A percentile compares a stretch with the other conserved stretches of the same genome.
Conservation (phyloP, 2,797 vertebrate species). For the Ceryle rudis region DNA sequence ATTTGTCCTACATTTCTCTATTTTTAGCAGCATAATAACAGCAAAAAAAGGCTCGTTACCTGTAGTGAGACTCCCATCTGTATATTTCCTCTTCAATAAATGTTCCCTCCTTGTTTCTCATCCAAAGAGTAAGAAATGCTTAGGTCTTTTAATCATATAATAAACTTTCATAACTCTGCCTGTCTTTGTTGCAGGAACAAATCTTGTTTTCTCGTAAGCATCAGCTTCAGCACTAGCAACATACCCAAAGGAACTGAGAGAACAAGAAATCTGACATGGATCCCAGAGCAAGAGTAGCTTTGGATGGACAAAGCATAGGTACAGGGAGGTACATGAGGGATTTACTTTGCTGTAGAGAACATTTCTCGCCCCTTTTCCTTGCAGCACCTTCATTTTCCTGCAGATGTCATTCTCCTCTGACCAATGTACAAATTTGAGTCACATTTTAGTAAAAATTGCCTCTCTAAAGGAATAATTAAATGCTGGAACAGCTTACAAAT, state of each 20-base stretch:
- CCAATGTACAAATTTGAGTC: background rate
- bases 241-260: background rate
- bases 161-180: background rate
- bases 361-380: background rate
- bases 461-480: background rate
- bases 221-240: background rate
- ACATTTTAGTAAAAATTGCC: background rate
- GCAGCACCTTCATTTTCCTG: background rate
- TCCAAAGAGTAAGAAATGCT: background rate
- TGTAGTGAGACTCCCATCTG: background rate
- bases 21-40: background rate
- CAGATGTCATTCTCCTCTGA: background rate
- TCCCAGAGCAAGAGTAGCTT: background rate
- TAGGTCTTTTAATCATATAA: background rate
- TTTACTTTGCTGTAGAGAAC: background rate
- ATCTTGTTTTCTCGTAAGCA: background rate
- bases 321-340: background rate
- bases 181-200: background rate
- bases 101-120: background rate
- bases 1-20: slow-evolving; percentile 4
- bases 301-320: background rate
- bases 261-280: background rate
- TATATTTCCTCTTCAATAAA: background rate
- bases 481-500: background rate
- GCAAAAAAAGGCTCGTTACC: slow-evolving; percentile 5